Conservation (phyloP, 2,113 vertebrate genomes). For the Sturnira hondurensis region DNA sequence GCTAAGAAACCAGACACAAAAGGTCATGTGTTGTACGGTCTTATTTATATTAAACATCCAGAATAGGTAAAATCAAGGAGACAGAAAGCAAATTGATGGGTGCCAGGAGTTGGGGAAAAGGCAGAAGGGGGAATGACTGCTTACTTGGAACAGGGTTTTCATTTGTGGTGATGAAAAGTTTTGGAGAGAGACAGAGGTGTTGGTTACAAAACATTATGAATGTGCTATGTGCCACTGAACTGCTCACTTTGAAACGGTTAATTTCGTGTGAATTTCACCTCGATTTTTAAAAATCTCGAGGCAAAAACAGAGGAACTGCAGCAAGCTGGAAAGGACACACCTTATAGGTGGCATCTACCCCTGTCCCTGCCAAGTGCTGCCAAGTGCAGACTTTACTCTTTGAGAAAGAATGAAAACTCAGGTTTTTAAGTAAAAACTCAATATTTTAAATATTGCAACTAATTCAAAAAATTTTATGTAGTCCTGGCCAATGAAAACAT, state of each 20-base stretch:
- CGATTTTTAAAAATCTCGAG: background rate
- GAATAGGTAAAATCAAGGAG: background rate
- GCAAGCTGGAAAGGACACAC: background rate
- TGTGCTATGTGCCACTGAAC: background rate
- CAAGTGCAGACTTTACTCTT: background rate
- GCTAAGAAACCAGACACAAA: background rate
- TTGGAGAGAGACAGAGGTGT: background rate
- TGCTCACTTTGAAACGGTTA: background rate
- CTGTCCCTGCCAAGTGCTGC: background rate
- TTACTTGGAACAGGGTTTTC: background rate
- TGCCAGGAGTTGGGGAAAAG: background rate
- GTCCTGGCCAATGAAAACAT: background rate
- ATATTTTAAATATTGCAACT: background rate
- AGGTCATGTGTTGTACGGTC: background rate
- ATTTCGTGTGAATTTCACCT: background rate
- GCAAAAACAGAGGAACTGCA: background rate
- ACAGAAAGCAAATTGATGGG: background rate
- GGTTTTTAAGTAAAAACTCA: background rate
- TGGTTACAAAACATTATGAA: background rate
- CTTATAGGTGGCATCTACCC: background rate
- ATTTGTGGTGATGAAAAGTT: background rate
- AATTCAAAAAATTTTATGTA: background rate
- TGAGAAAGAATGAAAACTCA: background rate
- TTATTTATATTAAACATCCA: background rate
- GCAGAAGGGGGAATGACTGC: background rate